Conservation (phyloP, 2,797 vertebrate species). For the Anguilla marmorata region DNA sequence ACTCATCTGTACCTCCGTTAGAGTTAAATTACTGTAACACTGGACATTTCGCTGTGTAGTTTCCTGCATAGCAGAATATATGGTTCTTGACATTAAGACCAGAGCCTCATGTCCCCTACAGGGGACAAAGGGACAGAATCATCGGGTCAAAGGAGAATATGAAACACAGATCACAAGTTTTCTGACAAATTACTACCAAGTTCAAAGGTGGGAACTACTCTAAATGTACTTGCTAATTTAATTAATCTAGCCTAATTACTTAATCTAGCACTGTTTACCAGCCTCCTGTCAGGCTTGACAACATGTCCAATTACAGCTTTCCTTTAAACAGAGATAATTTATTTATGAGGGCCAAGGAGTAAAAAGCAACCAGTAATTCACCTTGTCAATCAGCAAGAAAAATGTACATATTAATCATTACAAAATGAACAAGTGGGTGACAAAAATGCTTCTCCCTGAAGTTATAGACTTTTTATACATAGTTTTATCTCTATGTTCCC, state of each 20-base stretch:
- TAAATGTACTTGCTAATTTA: neutral
- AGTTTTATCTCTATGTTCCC: neutral
- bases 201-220: conserved; percentile 3
- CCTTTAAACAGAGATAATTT: neutral
- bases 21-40: too few species aligned
- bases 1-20: too few species aligned
- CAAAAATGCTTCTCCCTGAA: neutral
- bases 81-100: neutral
- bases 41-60: too few species aligned
- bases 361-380: neutral
- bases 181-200: neutral
- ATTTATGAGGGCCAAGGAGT: neutral
- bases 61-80: neutral
- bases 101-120: neutral
- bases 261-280: neutral
- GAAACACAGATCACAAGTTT: neutral
- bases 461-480: neutral
- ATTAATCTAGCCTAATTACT: neutral
- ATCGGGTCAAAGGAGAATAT: neutral
- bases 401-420: neutral
- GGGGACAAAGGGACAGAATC: neutral
- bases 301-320: neutral
- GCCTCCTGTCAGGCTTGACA: neutral
- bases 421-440: neutral
- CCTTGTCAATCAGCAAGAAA: neutral